These are phyloP conservation scores for Adelges cooleyi DNA, from an alignment of 1,140 invertebrate genomes.

Conservation along the genomic window DNA sequence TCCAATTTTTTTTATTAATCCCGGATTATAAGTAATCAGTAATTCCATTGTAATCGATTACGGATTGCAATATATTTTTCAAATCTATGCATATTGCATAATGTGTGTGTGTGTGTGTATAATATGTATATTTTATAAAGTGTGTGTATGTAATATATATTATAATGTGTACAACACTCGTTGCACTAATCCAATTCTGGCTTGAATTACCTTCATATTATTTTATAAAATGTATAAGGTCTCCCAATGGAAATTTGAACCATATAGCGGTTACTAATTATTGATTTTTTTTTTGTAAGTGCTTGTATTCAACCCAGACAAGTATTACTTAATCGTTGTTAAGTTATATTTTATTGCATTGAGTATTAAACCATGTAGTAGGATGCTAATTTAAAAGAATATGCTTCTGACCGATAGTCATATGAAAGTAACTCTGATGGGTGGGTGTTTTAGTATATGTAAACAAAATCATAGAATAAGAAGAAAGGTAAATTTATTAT, in stretches of 20 bases:
- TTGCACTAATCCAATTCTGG: conserved; percentile 23
- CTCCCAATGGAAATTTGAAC: conserved; percentile 18
- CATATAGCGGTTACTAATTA: conserved; percentile 3
- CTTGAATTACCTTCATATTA: conserved; percentile 13
- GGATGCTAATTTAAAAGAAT: neutral
- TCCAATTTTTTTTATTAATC: too few relatives aligned
- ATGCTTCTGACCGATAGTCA: neutral
- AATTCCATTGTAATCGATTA: too few relatives aligned
- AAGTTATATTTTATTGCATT: neutral
- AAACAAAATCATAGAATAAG: conserved; percentile 1
- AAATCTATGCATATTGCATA: too few relatives aligned
- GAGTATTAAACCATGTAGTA: neutral
- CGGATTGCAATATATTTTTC: too few relatives aligned
- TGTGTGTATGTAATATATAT: too few relatives aligned
- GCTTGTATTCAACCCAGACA: too few relatives aligned
- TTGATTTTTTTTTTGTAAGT: conserved; percentile 26
- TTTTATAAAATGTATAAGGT: conserved; percentile 8
- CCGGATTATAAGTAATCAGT: too few relatives aligned
- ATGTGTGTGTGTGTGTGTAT: too few relatives aligned
- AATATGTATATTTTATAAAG: too few relatives aligned
- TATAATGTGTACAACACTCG: conserved; percentile 8
- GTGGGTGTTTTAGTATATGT: conserved; percentile 13
- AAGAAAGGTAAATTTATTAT: neutral
- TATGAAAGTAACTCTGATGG: conserved; percentile 4
- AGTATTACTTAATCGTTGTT: neutral